Evolutionary conservation across 2,888 invertebrate genomes (phyloP), one percentile per base, ranked within the genome.

Genomic region (Bombylius major): DNA sequence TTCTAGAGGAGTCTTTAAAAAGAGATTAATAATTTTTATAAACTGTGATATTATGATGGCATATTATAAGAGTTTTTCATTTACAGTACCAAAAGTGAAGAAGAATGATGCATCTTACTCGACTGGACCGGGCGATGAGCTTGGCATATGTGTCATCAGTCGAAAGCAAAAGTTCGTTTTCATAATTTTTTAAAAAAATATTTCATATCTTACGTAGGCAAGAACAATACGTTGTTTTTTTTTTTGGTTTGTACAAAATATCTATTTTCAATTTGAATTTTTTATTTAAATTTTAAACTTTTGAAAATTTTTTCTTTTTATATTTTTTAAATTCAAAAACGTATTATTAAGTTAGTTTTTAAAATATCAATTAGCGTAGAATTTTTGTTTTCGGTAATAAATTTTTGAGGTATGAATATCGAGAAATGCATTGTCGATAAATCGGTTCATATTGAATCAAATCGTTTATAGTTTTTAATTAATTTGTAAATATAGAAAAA

Each of bases 61-160:
- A 52, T 70, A 72, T 69, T 70, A 70, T 68, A 72, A 67, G 66
- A 66, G 70, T 72, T 73, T 73, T 72, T 71, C 73, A 73, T 72
- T 73, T 73, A 62, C 73, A 73, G 73, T 73, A 65, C 63, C 65
- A 48, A 48, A 48, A 48, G 47, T 47, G 53, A 54, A 54, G 53
- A 54, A 54, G 48, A 48, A 54, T 54, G 53, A 54, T 48, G 53
- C 53, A 48, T 54, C 53, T 54, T 54, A 42, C 53, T 54, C 48
- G 53, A 54, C 53, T 48, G 53, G 53, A 54, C 53, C 53, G 53
- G 53, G 53, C 53, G 32, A 54, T 5, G 48, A 48, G 48, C 53
- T 48, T 48, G 42, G 48, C 48, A 42, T 48, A 48, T 48, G 53
- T 42, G 48, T 48, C 53, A 44, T 47, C 53, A 53, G 53, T 54